A percentile compares a stretch with the other conserved stretches of the same genome.
phyloP scores from a whole-genome alignment of 2,113 vertebrate species.

The Orycteropus afer region DNA sequence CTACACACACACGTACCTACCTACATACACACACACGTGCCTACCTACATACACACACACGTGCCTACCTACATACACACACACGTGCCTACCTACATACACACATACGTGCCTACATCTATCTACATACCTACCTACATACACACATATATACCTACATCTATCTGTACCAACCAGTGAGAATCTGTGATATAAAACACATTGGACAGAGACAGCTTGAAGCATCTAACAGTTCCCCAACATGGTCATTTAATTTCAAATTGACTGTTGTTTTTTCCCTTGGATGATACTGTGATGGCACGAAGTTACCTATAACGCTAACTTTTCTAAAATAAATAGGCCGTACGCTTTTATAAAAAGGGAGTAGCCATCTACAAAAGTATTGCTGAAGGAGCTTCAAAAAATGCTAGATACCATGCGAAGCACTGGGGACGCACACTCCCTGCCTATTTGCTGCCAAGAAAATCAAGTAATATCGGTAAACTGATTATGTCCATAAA shows the following conservation, averaged over 20 bases:
- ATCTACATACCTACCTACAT: no score
- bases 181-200: not conserved
- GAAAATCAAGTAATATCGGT: not conserved
- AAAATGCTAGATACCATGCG: no score
- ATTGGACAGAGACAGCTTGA: not conserved
- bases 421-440: no score
- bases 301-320: not conserved
- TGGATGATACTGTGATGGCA: not conserved
- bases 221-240: not conserved
- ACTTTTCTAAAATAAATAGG: not conserved
- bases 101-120: no score
- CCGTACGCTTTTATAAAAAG: not conserved
- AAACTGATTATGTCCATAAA: not conserved
- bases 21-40: no score
- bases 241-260: not conserved
- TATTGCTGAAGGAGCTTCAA: not conserved
- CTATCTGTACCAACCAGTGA: not conserved
- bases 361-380: not conserved
- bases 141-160: no score
- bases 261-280: not conserved
- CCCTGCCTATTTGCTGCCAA: not conserved
- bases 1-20: no score
- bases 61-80: no score
- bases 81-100: no score
- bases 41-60: no score